phyloP scores from a whole-genome alignment of 2,113 vertebrate species.

The Elaphurus davidianus region DNA sequence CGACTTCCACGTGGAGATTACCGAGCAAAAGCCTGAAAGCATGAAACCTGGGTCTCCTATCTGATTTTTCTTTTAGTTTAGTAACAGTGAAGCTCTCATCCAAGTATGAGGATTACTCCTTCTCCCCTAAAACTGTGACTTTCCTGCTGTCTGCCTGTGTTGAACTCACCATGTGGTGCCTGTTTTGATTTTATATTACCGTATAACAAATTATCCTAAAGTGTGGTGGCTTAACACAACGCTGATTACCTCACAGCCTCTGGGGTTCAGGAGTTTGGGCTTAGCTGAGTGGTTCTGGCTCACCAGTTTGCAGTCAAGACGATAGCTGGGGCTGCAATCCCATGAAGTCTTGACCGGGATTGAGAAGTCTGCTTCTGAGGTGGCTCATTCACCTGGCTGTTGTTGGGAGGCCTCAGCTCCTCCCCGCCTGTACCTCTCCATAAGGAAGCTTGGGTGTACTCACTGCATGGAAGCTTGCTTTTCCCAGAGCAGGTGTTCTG shows the following conservation, averaged over 20 bases:
- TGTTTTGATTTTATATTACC: neutral
- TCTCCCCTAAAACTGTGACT: neutral
- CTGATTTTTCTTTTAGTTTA: neutral
- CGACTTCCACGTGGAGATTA: neutral
- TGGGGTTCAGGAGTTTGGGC: neutral
- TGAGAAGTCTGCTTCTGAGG: neutral
- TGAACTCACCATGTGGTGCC: neutral
- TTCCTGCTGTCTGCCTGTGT: neutral
- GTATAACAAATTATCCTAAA: neutral
- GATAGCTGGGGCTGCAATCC: neutral
- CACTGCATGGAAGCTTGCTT: neutral
- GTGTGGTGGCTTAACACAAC: neutral
- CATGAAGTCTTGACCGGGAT: neutral
- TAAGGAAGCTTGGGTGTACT: neutral
- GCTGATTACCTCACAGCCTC: neutral
- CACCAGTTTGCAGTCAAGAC: neutral
- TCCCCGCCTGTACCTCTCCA: fast-evolving
- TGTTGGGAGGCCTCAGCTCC: neutral
- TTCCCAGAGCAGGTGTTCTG: neutral
- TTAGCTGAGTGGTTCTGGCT: neutral
- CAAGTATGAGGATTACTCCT: neutral
- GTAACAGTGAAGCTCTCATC: neutral
- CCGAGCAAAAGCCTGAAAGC: neutral
- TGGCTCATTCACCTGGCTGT: neutral
- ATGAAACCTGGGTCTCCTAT: neutral